Base-by-base conservation (phyloP, 2,888 invertebrate genomes). In the Dioctria linearis region DNA sequence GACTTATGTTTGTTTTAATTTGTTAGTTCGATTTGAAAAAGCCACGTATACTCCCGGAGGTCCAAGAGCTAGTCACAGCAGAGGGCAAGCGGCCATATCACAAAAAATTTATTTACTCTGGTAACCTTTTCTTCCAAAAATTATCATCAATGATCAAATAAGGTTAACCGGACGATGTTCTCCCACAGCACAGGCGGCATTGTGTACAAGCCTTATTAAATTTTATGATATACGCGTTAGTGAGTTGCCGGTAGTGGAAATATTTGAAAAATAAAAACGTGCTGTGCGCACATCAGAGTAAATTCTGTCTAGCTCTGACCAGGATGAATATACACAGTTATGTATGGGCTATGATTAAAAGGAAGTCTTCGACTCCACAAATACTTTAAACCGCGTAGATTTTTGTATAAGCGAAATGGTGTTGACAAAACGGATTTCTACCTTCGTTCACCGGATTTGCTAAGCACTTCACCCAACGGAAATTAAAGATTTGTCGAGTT, bases 1-100 rank as follows among this genome's bases (percentile, higher is more conserved):
- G 79, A 79, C 67, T 79, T 67, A 37, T 79, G 43, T 79, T 79
- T 79, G 67, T 67, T 79, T 79, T 59, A 79, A 79, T 79, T 79
- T 79, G 79, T 69, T 66, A 76, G 76, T 76, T 76, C 76, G 76
- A 61, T 76, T 63, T 49, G 76, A 76, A 25, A 25, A 63, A 76
- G 63, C 76, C 63, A 76, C 63, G 63, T 63, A 37, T 63, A 49
- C 76, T 63, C 63, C 40, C 42, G 76, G 73, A 75, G 73, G 73
- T 75, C 59, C 59, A 43, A 59, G 63, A 37, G 37, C 40, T 59
- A 61, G 6, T 37, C n/a, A 25, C 49, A 5, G 11, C 46, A 76
- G 63, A 46, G n/a, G 46, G 63, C 63, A 63, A 63, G 63, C 63
- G 76, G 76, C 63, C 49, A 76, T 63, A 63, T 63, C 76, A 76